Conservation (phyloP, 2,797 vertebrate species). For the Garrulus glandarius region DNA sequence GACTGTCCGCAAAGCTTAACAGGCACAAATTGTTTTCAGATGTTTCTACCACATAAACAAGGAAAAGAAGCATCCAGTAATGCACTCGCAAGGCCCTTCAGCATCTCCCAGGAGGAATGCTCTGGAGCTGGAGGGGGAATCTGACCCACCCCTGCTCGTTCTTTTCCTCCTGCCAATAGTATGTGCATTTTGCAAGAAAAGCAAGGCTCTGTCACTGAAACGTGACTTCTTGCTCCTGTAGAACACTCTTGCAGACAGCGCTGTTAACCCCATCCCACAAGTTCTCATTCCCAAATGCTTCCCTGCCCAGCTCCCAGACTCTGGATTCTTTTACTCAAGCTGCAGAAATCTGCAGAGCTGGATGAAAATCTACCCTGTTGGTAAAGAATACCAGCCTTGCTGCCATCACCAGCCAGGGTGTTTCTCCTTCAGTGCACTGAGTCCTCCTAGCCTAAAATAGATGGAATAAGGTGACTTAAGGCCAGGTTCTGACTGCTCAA, state of each 20-base stretch:
- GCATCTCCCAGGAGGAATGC: not conserved
- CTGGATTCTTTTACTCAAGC: not conserved
- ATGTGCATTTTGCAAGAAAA: not conserved
- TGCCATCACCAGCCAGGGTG: not conserved
- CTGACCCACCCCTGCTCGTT: not conserved
- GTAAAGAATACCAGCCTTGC: not conserved
- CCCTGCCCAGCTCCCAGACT: not conserved
- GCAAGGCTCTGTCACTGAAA: not conserved
- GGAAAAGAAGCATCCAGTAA: constrained; percentile 16
- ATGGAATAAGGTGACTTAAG: not conserved
- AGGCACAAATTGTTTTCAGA: constrained; percentile 50
- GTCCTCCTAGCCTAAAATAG: not conserved
- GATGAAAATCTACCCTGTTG: not conserved
- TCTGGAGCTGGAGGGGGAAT: not conserved
- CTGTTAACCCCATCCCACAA: not conserved
- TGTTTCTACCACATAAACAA: constrained; percentile 46
- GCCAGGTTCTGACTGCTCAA: not conserved
- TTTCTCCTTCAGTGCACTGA: not conserved
- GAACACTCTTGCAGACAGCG: not conserved
- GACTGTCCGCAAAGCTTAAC: not conserved
- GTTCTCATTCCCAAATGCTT: not conserved
- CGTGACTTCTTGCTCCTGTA: not conserved
- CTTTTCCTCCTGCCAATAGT: constrained; percentile 15
- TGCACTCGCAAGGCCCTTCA: not conserved
- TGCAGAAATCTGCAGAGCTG: not conserved